Conservation (phyloP, 2,113 vertebrate genomes). For the Ramphastos sulfuratus region DNA sequence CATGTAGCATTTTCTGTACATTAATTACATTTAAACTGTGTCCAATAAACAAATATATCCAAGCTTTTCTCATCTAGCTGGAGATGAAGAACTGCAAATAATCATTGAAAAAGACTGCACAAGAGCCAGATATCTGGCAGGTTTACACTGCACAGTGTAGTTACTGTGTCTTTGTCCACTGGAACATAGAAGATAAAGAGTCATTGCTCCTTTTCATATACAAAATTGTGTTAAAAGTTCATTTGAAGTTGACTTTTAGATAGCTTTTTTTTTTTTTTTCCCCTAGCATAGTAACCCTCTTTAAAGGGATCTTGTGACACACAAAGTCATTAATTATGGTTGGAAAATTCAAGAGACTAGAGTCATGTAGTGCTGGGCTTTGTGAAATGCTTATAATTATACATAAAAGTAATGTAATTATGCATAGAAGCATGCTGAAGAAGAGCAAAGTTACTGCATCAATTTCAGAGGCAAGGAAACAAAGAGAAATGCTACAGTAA, state of each 20-base stretch:
- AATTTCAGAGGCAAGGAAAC: not conserved
- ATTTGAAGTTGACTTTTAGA: not conserved
- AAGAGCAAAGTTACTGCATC: not conserved
- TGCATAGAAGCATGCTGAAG: not conserved
- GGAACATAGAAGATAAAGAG: not conserved
- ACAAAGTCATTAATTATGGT: not conserved
- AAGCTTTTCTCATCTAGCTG: not conserved
- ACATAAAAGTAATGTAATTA: too few species aligned
- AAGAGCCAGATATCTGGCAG: not conserved
- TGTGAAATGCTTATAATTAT: not conserved
- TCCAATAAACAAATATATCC: not conserved
- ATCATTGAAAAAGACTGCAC: not conserved
- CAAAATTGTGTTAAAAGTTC: not conserved
- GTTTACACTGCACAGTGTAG: not conserved
- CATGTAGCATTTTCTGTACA: not conserved
- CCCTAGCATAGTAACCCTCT: not conserved
- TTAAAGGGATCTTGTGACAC: not conserved
- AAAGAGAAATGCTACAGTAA: not conserved
- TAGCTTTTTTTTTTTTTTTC: not conserved
- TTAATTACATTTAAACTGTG: not conserved
- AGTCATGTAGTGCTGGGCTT: slow-evolving; percentile 3
- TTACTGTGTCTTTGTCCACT: not conserved
- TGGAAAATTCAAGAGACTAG: not conserved
- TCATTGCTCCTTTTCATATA: not conserved
- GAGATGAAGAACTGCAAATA: not conserved